A percentile compares a stretch with the other conserved stretches of the same genome.
Evolutionary conservation across 1,140 invertebrate genomes (phyloP).

Genomic region (Paraescarpia echinospica): DNA sequence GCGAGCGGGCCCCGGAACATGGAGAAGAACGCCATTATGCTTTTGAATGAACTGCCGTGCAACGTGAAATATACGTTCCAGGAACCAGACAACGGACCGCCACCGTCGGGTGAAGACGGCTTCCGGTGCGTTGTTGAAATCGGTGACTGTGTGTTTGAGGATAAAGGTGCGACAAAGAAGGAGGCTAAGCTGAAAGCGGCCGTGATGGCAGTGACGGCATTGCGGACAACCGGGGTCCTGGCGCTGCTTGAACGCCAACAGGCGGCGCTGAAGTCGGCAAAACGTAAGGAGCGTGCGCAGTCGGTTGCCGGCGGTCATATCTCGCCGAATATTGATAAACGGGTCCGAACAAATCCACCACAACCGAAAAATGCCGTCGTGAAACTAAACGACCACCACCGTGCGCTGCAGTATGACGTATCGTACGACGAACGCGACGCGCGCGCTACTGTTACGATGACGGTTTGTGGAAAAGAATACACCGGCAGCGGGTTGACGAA

Average conservation of each 20-base stretch:
- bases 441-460: not conserved
- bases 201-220: not conserved
- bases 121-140: not conserved
- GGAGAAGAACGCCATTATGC: not conserved
- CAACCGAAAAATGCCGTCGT: constrained; percentile 9
- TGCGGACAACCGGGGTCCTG: not conserved
- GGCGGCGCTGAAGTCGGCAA: not conserved
- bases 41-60: not conserved
- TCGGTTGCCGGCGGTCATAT: not conserved
- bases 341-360: not conserved
- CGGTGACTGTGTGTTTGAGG: not conserved
- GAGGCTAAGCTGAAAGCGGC: not conserved
- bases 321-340: not conserved
- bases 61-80: not conserved
- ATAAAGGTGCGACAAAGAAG: not conserved
- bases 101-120: not conserved
- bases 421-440: not conserved
- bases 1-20: not conserved
- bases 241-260: not conserved
- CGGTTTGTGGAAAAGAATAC: constrained; percentile 1
- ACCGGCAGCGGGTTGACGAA: not conserved
- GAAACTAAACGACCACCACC: constrained; percentile 8
- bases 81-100: not conserved
- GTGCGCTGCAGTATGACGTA: not conserved
- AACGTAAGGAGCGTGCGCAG: not conserved